These are phyloP conservation scores for Syngnathus floridae DNA, from an alignment of 2,113 vertebrate species.

Conservation along the genomic window DNA sequence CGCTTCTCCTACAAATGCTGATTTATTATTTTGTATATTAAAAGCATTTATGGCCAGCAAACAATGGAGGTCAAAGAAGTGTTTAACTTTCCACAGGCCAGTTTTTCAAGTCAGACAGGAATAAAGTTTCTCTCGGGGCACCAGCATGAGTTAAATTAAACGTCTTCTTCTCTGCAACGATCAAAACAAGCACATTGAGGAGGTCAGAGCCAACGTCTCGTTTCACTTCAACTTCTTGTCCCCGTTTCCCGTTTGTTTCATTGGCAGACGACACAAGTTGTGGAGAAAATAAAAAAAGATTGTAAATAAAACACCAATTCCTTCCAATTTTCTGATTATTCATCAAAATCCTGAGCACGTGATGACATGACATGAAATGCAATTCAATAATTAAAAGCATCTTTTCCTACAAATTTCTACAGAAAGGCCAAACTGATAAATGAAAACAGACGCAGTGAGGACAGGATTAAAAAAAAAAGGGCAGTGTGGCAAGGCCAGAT, in stretches of 20 bases:
- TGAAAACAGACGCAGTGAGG: not conserved
- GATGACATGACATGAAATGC: no score
- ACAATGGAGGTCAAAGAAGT: not conserved
- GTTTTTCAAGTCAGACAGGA: not conserved
- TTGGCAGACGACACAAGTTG: not conserved
- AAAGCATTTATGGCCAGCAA: not conserved
- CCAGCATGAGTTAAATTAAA: not conserved
- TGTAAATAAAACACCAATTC: no score
- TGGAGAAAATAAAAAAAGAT: not conserved
- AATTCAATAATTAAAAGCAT: not conserved
- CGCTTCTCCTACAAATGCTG: not conserved
- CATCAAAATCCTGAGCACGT: no score
- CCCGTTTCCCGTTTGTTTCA: constrained; percentile 38
- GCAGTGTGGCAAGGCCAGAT: constrained; percentile 1
- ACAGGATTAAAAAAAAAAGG: constrained; percentile 1
- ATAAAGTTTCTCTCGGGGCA: not conserved
- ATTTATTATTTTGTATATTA: not conserved
- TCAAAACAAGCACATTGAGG: not conserved
- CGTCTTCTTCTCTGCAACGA: not conserved
- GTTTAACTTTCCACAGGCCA: not conserved
- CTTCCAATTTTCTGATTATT: no score
- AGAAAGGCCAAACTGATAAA: not conserved
- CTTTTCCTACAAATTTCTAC: not conserved
- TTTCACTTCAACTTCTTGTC: constrained; percentile 43
- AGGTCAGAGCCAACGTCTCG: no score